Conservation (phyloP, 92 coral and sea anemone species). For the Palythoa caribaeorum region DNA sequence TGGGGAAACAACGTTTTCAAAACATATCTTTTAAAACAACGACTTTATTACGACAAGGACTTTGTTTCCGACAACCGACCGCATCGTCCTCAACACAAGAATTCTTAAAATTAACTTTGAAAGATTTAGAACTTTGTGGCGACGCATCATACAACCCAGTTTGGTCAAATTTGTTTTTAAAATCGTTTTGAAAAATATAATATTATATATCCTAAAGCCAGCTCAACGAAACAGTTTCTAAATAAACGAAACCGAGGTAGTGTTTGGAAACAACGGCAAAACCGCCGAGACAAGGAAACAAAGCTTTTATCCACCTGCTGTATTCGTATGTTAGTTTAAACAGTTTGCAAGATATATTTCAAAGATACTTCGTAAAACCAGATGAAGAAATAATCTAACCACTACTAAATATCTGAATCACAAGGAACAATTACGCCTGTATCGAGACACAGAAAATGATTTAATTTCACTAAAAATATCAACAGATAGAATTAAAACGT, state of each 20-base stretch:
- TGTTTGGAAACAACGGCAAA: background rate
- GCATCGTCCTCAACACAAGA: background rate
- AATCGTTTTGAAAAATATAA: background rate
- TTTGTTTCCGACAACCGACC: background rate
- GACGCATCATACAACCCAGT: background rate
- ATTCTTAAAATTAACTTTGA: background rate
- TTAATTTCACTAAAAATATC: no score
- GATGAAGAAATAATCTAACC: background rate
- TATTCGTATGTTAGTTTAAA: background rate
- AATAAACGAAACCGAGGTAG: background rate
- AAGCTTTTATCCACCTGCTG: constrained; percentile 7
- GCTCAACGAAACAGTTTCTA: constrained; percentile 7
- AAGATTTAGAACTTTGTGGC: background rate
- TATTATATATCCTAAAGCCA: background rate
- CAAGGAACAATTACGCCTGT: background rate
- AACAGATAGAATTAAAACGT: background rate
- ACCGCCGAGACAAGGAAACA: constrained; percentile 23
- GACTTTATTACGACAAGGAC: constrained; percentile 2
- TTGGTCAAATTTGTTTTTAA: background rate
- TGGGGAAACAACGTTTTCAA: background rate
- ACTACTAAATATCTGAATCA: background rate
- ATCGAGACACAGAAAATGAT: background rate
- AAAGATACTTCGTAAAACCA: background rate
- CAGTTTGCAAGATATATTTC: no score
- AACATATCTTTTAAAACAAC: constrained; percentile 12